Evolutionary conservation across 2,113 vertebrate genomes (phyloP).

Genomic region (Rattus rattus): DNA sequence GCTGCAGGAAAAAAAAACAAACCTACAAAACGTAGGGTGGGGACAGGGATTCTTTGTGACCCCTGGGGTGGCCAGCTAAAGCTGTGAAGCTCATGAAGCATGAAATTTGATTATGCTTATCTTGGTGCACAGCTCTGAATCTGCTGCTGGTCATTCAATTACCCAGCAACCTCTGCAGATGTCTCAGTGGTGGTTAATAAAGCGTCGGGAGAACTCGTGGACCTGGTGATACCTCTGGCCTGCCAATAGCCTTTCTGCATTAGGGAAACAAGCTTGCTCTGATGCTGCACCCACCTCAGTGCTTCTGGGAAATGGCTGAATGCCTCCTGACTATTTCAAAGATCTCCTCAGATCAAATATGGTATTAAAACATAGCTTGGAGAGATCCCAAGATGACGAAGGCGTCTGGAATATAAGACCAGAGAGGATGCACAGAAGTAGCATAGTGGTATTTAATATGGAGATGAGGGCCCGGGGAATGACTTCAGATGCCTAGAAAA

Average conservation of each 20-base stretch:
- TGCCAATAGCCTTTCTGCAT: not conserved
- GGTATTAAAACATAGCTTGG: conserved; percentile 2
- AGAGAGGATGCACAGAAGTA: not conserved
- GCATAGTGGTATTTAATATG: not conserved
- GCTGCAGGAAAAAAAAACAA: not conserved
- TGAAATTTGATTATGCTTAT: conserved; percentile 82
- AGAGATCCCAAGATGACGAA: conserved; percentile 4
- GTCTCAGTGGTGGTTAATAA: not conserved
- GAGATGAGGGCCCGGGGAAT: too few species aligned
- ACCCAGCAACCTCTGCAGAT: conserved; percentile 63
- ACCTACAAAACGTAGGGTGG: conserved; percentile 50
- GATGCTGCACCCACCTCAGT: not conserved
- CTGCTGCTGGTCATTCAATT: conserved; percentile 72
- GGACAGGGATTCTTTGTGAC: conserved; percentile 68
- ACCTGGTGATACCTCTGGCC: not conserved
- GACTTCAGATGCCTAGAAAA: not conserved
- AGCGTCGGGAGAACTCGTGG: accelerated
- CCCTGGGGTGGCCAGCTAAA: conserved; percentile 71
- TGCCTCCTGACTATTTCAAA: not conserved
- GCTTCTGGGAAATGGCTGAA: not conserved
- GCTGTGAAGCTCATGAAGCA: conserved; percentile 68
- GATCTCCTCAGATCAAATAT: not conserved
- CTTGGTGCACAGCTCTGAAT: conserved; percentile 75
- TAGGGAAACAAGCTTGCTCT: not conserved
- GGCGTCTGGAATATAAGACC: conserved; percentile 24